phyloP scores from a whole-genome alignment of 2,113 vertebrate genomes.

The human (Homo sapiens) region DNA sequence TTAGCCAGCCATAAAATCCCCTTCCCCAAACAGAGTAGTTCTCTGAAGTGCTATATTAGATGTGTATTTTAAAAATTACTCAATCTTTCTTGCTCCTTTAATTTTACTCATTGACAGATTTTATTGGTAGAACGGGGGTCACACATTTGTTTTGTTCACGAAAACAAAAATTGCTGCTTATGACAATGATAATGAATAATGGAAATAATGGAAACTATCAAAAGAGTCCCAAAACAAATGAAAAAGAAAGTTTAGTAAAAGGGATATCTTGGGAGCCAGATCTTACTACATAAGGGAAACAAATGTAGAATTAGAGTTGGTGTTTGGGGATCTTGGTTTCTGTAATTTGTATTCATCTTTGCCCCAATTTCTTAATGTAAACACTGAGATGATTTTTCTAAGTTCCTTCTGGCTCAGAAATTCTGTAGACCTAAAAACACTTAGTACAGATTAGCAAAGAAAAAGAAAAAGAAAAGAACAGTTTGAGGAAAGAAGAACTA shows the following conservation, averaged over 20 bases:
- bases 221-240: neutral
- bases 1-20: neutral
- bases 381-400: neutral
- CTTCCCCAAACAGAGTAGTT: neutral
- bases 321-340: neutral
- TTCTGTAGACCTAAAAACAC: neutral
- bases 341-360: neutral
- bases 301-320: neutral
- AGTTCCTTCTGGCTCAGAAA: neutral
- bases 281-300: neutral
- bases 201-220: neutral
- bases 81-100: neutral
- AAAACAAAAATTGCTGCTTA: neutral
- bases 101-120: neutral
- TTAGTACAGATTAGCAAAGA: neutral
- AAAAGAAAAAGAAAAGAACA: neutral
- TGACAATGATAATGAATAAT: neutral
- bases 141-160: neutral
- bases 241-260: neutral
- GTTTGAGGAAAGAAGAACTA: neutral
- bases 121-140: neutral
- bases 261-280: neutral
- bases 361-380: neutral
- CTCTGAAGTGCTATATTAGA: neutral
- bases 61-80: neutral